Evolutionary conservation across 1,140 invertebrate species (phyloP).

Genomic region (Meloidogyne hapla): DNA sequence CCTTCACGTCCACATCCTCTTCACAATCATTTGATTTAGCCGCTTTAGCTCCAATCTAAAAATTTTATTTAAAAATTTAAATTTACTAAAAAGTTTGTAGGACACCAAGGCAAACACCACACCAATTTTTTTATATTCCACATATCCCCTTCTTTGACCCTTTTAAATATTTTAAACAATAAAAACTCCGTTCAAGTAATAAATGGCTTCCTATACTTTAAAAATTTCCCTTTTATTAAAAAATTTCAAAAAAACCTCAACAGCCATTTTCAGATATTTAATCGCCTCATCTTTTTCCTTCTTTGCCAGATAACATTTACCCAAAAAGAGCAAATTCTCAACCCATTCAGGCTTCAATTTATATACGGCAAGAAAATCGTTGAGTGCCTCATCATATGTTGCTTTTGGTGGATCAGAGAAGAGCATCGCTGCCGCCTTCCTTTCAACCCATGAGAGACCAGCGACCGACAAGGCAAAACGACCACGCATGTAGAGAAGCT

Average conservation of each 20-base stretch:
- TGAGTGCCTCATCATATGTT: slow-evolving; percentile 65
- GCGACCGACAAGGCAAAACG: slow-evolving; percentile 64
- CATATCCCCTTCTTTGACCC: too few species aligned
- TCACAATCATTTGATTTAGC: not conserved
- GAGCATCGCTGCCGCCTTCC: slow-evolving; percentile 65
- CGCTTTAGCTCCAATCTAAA: not conserved
- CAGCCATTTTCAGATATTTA: slow-evolving; percentile 36
- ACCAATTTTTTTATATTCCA: too few species aligned
- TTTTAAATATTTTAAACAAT: too few species aligned
- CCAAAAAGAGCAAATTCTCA: slow-evolving; percentile 65
- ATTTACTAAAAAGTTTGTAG: too few species aligned
- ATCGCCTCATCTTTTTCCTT: slow-evolving; percentile 41
- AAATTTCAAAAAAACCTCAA: slow-evolving; percentile 1
- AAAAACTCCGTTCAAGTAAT: too few species aligned
- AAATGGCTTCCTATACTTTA: not conserved
- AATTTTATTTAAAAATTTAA: not conserved
- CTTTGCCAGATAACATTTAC: slow-evolving; percentile 62
- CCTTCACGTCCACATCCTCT: not conserved
- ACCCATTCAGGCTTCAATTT: slow-evolving; percentile 56
- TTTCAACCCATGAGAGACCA: slow-evolving; percentile 65
- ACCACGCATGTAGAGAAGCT: slow-evolving; percentile 63
- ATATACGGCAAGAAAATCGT: slow-evolving; percentile 16
- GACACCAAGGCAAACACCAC: too few species aligned
- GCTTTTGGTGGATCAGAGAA: slow-evolving; percentile 66
- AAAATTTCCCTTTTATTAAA: not conserved